Percentiles rank a stretch among this genome's conserved stretches.
These are phyloP conservation scores for Ruditapes philippinarum DNA, from an alignment of 1,140 invertebrate species.

Conservation along the genomic window DNA sequence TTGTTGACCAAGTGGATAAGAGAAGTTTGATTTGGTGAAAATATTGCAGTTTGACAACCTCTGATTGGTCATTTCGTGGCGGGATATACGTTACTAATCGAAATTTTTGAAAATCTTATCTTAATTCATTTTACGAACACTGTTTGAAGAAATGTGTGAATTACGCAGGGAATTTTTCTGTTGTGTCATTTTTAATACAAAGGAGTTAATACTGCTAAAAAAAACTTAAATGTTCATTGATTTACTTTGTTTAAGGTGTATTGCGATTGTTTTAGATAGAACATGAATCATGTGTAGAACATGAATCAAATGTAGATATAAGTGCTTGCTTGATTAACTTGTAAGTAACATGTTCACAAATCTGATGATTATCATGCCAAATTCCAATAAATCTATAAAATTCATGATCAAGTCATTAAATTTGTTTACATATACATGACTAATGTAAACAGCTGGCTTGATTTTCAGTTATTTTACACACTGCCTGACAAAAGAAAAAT, in stretches of 20 bases:
- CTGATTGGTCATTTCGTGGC: slow-evolving; percentile 30
- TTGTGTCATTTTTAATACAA: too few relatives aligned
- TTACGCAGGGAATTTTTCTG: too few relatives aligned
- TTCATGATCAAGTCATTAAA: not conserved
- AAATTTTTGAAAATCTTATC: not conserved
- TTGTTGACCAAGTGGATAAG: slow-evolving; percentile 43
- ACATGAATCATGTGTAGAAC: not conserved
- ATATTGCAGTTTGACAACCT: not conserved
- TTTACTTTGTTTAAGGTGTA: too few relatives aligned
- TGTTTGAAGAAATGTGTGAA: not conserved
- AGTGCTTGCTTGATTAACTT: not conserved
- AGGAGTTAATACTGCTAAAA: too few relatives aligned
- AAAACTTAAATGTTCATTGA: too few relatives aligned
- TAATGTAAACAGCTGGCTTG: not conserved
- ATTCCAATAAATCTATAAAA: slow-evolving; percentile 7
- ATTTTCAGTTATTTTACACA: not conserved
- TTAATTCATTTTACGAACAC: not conserved
- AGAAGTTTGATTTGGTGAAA: not conserved
- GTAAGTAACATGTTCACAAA: not conserved
- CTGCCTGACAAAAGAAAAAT: not conserved
- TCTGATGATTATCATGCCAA: not conserved
- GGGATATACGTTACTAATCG: not conserved
- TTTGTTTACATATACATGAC: not conserved
- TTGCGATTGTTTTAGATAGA: too few relatives aligned
- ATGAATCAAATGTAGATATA: not conserved